phyloP scores from a whole-genome alignment of 2,797 vertebrate genomes.

The Myotis daubentonii region DNA sequence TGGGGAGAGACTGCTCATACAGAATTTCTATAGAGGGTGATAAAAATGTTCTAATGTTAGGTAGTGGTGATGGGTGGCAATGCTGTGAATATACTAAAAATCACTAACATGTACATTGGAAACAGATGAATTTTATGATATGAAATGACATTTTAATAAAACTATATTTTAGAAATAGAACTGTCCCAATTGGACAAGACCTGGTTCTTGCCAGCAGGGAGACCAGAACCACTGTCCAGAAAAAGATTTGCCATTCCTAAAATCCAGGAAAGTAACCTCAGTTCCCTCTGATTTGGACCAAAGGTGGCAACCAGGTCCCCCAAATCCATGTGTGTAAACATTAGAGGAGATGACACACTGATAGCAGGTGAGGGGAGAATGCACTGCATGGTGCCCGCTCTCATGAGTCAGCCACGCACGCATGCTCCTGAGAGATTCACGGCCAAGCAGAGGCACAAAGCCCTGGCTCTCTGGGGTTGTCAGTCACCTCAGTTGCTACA shows the following conservation, averaged over 20 bases:
- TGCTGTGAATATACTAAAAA: background rate
- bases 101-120: background rate
- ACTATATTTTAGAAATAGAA: background rate
- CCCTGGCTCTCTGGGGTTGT: background rate
- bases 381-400: fast-evolving
- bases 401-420: fast-evolving
- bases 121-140: background rate
- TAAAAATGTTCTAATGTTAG: constrained; percentile 1
- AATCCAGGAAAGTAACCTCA: background rate
- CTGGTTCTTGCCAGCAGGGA: background rate
- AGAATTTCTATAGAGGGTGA: background rate
- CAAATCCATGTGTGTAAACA: background rate
- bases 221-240: background rate
- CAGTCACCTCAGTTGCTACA: background rate
- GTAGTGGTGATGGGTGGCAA: background rate
- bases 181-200: background rate
- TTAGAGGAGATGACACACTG: background rate
- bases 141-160: background rate
- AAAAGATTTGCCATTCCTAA: background rate
- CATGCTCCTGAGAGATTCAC: background rate
- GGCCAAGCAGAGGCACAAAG: background rate
- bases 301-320: background rate
- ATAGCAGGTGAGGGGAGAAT: background rate
- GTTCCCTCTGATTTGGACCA: background rate
- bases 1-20: background rate